phyloP scores from a whole-genome alignment of 1,140 invertebrate species.

The Drosophila rufa region DNA sequence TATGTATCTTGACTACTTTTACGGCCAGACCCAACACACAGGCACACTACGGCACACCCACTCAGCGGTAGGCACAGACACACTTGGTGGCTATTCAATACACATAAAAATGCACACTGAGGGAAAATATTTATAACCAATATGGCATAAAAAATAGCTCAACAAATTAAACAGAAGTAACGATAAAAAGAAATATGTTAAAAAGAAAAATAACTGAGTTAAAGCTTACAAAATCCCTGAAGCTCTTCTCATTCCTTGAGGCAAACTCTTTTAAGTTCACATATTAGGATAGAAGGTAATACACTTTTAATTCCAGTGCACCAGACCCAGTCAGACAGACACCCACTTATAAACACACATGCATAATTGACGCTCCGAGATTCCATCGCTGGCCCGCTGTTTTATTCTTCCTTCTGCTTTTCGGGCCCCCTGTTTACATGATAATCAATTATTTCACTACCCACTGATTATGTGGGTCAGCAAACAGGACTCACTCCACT shows the following conservation, averaged over 20 bases:
- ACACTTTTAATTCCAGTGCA: constrained; percentile 1
- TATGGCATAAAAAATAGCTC: no score
- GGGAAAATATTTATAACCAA: background rate
- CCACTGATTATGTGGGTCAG: constrained; percentile 80
- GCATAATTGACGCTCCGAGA: constrained; percentile 46
- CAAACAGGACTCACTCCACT: constrained; percentile 33
- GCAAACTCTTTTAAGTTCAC: no score
- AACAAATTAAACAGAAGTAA: no score
- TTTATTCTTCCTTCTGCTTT: constrained; percentile 51
- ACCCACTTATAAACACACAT: constrained; percentile 37
- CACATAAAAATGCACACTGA: constrained; percentile 10
- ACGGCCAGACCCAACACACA: constrained; percentile 40
- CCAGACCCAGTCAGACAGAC: constrained; percentile 17
- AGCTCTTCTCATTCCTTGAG: no score
- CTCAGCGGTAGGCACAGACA: constrained; percentile 27
- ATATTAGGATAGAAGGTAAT: no score
- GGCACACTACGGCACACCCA: background rate
- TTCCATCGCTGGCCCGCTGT: constrained; percentile 55
- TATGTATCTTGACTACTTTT: constrained; percentile 58
- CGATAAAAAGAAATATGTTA: no score
- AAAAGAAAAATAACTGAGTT: no score
- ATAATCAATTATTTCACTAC: constrained; percentile 83
- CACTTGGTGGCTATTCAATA: constrained; percentile 33
- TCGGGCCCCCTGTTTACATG: constrained; percentile 60
- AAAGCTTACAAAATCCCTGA: no score